Evolutionary conservation across 2,888 invertebrate species (phyloP).

Genomic region (Colostygia pectinataria): DNA sequence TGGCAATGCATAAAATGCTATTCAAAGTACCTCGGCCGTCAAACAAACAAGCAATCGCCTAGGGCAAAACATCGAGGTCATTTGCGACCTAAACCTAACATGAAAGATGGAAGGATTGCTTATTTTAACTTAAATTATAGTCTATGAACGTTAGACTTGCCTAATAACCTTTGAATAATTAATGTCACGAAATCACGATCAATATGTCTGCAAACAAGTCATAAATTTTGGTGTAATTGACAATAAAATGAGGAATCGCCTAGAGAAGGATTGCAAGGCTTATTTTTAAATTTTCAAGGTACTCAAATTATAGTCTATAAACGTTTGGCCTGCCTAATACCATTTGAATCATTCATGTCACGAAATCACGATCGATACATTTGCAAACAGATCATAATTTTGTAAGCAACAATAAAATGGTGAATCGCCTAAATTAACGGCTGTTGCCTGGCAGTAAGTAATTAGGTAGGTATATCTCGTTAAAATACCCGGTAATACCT

Average conservation of each 20-base stretch:
- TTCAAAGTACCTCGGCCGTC: conserved; percentile 9
- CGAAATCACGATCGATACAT: conserved; percentile 9
- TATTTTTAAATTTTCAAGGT: too few species aligned
- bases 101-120: conserved; percentile 9
- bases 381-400: background rate
- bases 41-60: background rate
- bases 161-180: conserved; percentile 9
- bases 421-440: background rate
- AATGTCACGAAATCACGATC: conserved; percentile 13
- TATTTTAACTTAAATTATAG: too few species aligned
- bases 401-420: background rate
- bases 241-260: background rate
- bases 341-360: conserved; percentile 12
- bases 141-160: conserved; percentile 5
- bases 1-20: background rate
- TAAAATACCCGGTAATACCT: too few species aligned
- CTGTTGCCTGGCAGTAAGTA: too few species aligned
- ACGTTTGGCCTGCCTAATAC: conserved; percentile 7
- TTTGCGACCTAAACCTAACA: conserved; percentile 8
- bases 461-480: too few species aligned
- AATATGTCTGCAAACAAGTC: conserved; percentile 1
- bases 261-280: too few species aligned
- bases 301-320: conserved; percentile 9
- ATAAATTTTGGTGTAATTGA: background rate
- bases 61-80: conserved; percentile 1